These are phyloP conservation scores for Pampusana beccarii DNA, from an alignment of 2,113 vertebrate species.

Conservation along the genomic window DNA sequence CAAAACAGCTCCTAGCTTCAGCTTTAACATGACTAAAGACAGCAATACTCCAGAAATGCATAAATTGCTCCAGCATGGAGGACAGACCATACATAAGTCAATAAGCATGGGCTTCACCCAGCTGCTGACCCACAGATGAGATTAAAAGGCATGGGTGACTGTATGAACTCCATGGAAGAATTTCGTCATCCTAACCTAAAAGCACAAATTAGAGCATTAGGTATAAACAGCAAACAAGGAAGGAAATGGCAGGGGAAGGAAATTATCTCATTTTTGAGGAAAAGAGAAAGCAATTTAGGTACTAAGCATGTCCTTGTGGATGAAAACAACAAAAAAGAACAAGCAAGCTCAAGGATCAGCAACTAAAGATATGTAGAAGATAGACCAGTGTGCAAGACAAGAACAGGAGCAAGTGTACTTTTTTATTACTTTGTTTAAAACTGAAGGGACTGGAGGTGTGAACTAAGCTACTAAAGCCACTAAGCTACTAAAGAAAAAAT, in stretches of 20 bases:
- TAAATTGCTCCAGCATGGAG: not conserved
- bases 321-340: not conserved
- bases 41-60: slow-evolving; percentile 5
- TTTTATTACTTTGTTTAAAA: not conserved
- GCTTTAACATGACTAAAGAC: slow-evolving; percentile 24
- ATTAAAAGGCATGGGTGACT: not conserved
- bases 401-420: not conserved
- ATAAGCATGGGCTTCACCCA: not conserved
- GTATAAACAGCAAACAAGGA: not conserved
- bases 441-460: not conserved
- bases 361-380: not conserved
- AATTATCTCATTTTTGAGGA: not conserved
- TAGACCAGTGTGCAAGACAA: not conserved
- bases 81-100: not conserved
- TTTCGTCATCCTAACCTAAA: not conserved
- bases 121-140: not conserved
- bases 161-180: not conserved
- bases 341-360: not conserved
- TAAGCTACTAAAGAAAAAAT: not conserved
- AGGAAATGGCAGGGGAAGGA: not conserved
- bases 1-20: slow-evolving; percentile 46
- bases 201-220: not conserved
- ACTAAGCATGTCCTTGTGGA: not conserved
- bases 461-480: not conserved
- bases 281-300: not conserved